Conservation (phyloP, 2,113 vertebrate genomes). For the Chlorodrepanis virens region DNA sequence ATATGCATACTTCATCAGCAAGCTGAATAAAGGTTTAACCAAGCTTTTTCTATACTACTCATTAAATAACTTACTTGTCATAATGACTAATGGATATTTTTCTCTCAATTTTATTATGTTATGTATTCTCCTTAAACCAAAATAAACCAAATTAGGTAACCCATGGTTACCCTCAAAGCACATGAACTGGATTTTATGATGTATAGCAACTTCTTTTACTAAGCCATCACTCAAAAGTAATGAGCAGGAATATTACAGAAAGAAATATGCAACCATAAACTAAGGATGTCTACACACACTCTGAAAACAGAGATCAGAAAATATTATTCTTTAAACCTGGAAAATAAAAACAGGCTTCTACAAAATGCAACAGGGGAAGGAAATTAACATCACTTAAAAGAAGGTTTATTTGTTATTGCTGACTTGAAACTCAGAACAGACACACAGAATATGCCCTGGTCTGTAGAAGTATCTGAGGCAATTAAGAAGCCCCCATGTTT, state of each 20-base stretch:
- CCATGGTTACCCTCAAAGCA: conserved; percentile 70
- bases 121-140: conserved; percentile 72
- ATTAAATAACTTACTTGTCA: conserved; percentile 66
- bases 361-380: conserved; percentile 57
- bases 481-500: conserved; percentile 55
- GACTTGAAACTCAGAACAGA: conserved; percentile 62
- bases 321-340: conserved; percentile 39
- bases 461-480: conserved; percentile 62
- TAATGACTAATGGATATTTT: conserved; percentile 70
- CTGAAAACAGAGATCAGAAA: conserved; percentile 55
- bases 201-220: conserved; percentile 71
- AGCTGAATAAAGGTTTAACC: conserved; percentile 68
- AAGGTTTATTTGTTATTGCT: conserved; percentile 52
- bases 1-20: conserved; percentile 65
- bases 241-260: conserved; percentile 66
- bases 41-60: conserved; percentile 59
- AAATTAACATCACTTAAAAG: conserved; percentile 68
- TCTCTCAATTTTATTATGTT: conserved; percentile 62
- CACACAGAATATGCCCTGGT: conserved; percentile 29
- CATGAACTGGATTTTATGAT: conserved; percentile 71
- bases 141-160: conserved; percentile 72
- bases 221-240: conserved; percentile 69
- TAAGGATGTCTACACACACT: conserved; percentile 66
- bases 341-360: conserved; percentile 66
- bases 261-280: conserved; percentile 53